phyloP scores from a whole-genome alignment of 2,888 invertebrate genomes.

The Hyalella azteca region DNA sequence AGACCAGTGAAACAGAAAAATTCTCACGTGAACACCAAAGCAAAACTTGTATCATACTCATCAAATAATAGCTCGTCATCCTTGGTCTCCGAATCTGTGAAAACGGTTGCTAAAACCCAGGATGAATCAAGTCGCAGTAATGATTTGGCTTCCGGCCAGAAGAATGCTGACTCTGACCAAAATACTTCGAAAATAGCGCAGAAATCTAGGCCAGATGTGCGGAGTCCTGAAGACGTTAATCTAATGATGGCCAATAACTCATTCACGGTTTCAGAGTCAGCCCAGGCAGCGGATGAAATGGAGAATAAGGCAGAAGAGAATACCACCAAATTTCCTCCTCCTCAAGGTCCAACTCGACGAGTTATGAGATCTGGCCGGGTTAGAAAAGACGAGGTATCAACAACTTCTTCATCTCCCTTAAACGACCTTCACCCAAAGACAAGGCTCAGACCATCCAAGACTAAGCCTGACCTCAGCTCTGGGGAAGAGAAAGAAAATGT shows the following conservation, averaged over 20 bases:
- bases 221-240: too few species aligned
- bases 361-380: constrained; percentile 9
- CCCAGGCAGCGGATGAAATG: too few species aligned
- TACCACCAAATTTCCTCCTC: background rate
- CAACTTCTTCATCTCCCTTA: background rate
- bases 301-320: too few species aligned
- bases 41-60: background rate
- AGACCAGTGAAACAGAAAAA: background rate
- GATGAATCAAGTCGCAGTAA: background rate
- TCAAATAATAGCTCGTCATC: background rate
- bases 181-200: too few species aligned
- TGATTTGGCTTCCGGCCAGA: too few species aligned
- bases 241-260: too few species aligned
- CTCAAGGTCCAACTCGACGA: background rate
- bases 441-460: background rate
- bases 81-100: background rate
- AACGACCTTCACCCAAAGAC: background rate
- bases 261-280: too few species aligned
- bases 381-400: background rate
- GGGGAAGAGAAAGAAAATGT: constrained; percentile 31
- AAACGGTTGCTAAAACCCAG: background rate
- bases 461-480: background rate
- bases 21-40: background rate
- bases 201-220: too few species aligned
- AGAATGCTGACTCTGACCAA: too few species aligned